A percentile compares a stretch with the other conserved stretches of the same genome.
Conservation (phyloP, 1,140 invertebrate genomes). For the Anadara kagoshimensis region DNA sequence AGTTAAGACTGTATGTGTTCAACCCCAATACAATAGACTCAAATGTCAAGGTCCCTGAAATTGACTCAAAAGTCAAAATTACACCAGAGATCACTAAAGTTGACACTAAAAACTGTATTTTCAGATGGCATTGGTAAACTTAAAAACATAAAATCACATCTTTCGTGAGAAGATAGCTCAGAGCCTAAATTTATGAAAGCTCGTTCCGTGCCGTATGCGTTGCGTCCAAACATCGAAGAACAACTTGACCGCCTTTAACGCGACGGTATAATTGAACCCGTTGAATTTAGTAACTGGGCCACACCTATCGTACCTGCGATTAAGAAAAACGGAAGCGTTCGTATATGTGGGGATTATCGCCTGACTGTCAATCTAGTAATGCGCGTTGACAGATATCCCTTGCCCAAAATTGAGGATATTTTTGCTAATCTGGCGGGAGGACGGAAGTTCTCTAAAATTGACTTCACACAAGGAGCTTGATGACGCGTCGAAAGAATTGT, state of each 20-base stretch:
- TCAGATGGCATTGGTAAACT: conserved; percentile 23
- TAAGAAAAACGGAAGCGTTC: conserved; percentile 43
- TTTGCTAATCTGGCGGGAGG: conserved; percentile 45
- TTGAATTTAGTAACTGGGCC: conserved; percentile 65
- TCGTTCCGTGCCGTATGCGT: conserved; percentile 68
- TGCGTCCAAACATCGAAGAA: conserved; percentile 52
- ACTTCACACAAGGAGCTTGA: conserved; percentile 56
- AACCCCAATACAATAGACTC: too few relatives aligned
- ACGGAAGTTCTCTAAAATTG: conserved; percentile 44
- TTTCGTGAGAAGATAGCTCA: conserved; percentile 22
- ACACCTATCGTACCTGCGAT: conserved; percentile 48
- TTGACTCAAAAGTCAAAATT: too few relatives aligned
- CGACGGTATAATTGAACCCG: conserved; percentile 68
- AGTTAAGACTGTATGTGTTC: conserved; percentile 25
- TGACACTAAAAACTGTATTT: conserved; percentile 13
- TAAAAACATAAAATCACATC: conserved; percentile 33
- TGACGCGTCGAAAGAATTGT: conserved; percentile 42
- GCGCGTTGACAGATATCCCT: conserved; percentile 40
- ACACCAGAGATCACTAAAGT: too few relatives aligned
- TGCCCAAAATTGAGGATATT: conserved; percentile 51
- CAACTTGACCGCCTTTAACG: conserved; percentile 62
- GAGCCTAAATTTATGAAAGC: conserved; percentile 48
- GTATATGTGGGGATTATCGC: conserved; percentile 66
- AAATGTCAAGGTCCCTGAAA: too few relatives aligned
- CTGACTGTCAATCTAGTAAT: conserved; percentile 49